These are phyloP conservation scores for Eilema sororculum DNA, from an alignment of 2,888 invertebrate species.

Conservation along the genomic window DNA sequence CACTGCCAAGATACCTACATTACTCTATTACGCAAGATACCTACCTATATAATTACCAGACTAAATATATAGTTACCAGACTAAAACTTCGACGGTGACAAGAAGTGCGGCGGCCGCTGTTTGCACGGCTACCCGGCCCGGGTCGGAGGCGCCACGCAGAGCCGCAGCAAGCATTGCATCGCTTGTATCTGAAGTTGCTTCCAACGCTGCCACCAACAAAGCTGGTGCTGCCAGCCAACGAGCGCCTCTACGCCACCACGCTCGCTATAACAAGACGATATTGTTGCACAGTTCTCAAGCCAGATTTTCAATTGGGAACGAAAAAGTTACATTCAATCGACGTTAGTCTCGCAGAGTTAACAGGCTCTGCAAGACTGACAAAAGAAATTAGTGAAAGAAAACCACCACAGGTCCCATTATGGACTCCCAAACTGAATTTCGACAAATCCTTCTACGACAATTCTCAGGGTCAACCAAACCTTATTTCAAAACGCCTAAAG, in stretches of 20 bases:
- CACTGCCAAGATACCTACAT: too few relatives aligned
- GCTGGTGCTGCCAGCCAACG: constrained; percentile 82
- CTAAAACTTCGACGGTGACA: constrained; percentile 78
- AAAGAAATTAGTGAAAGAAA: too few relatives aligned
- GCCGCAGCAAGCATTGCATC: constrained; percentile 75
- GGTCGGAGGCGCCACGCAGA: constrained; percentile 68
- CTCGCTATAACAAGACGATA: constrained; percentile 61
- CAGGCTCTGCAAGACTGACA: too few relatives aligned
- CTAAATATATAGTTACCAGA: constrained; percentile 65
- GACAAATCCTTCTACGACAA: too few relatives aligned
- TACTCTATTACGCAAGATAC: too few relatives aligned
- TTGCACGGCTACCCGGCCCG: constrained; percentile 60
- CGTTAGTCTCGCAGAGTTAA: neutral
- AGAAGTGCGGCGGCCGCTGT: constrained; percentile 70
- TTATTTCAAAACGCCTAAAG: too few relatives aligned
- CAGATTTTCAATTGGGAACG: too few relatives aligned
- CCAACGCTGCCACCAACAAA: constrained; percentile 75
- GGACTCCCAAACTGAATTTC: too few relatives aligned
- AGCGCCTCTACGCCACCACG: constrained; percentile 81
- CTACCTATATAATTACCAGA: too few relatives aligned
- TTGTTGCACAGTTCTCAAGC: neutral
- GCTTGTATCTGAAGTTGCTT: constrained; percentile 77
- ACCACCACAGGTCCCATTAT: too few relatives aligned
- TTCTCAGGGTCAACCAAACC: too few relatives aligned
- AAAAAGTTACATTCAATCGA: too few relatives aligned